Evolutionary conservation across 2,888 invertebrate species (phyloP), one percentile per base, ranked within the genome.

Genomic region (Drosophila multiciliata): DNA sequence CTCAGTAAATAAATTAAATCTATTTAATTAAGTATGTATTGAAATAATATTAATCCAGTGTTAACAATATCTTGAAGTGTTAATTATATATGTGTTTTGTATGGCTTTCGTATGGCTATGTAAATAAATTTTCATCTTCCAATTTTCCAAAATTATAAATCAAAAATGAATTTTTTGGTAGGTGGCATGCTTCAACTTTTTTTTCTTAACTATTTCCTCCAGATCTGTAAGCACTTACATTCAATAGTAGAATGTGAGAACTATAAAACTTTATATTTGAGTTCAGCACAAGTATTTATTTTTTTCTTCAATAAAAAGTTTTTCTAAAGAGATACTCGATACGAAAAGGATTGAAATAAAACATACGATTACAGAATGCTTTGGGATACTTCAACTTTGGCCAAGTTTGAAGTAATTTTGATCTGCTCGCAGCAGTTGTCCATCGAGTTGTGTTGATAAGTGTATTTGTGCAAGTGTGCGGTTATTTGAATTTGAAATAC

Each of bases 361-460:
- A 32, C n/a, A 53, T 35, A 32, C 12, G 26, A 33, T 36, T 49
- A 23, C 36, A 40, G 33, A 36, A 23, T 58, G 36, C 26, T 50
- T 60, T 61, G 17, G 12, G 48, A 45, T 53, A 26, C 33, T 67
- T 26, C 3, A 48, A 67, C 38, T 66, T 54, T 67, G 20, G 38
- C 33, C 54, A 54, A 53, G 54, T 38, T 23, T 57, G 23, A 58
- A 45, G 55, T 42, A 57, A 50, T 54, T 55, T 53, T 58, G 48
- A 60, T 57, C 26, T 55, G 62, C 48, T 59, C 53, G 23, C 29
- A 5, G 48, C 26, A 17, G 42, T n/a, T 8, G 11, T 5, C 26
- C 9, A 17, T 12, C 12, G 23, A 12, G 12, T 50, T 50, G 12
- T 33, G 36, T 48, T n/a, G 23, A 8, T 2, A 35, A 29, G 15